Percentiles rank a stretch among this genome's conserved stretches.
Conservation (phyloP, 2,888 invertebrate species). For the Flabesymbios commensalis region DNA sequence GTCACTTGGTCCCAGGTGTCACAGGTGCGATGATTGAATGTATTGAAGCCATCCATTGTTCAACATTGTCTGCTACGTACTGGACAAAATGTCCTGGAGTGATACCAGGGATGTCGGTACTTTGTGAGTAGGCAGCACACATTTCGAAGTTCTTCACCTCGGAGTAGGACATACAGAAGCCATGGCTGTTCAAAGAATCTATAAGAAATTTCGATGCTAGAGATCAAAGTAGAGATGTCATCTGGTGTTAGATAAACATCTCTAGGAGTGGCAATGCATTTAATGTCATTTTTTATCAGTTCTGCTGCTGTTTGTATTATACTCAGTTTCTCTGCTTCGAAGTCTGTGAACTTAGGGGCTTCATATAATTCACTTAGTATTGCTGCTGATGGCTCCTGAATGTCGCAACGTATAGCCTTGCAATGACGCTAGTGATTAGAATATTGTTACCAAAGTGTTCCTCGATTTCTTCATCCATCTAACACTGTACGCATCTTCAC, state of each 20-base stretch:
- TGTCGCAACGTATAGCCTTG: conserved; percentile 33
- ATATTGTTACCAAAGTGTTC: conserved; percentile 34
- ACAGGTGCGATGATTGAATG: conserved; percentile 8
- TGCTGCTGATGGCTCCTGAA: conserved; percentile 19
- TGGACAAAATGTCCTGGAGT: conserved; percentile 12
- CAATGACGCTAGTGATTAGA: conserved; percentile 28
- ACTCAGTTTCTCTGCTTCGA: conserved; percentile 19
- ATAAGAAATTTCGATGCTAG: conserved; percentile 37
- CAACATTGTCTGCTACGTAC: conserved; percentile 22
- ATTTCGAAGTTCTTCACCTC: conserved; percentile 22
- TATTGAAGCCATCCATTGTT: conserved; percentile 18
- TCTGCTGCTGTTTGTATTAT: conserved; percentile 37
- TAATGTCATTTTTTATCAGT: conserved; percentile 38
- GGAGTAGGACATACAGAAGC: conserved; percentile 34
- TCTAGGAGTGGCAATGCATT: conserved; percentile 13
- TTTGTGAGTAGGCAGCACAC: conserved; percentile 4
- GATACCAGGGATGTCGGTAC: conserved; percentile 7
- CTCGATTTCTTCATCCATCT: conserved; percentile 30
- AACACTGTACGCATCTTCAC: conserved; percentile 14
- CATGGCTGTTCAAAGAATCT: conserved; percentile 35
- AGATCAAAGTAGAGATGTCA: conserved; percentile 20
- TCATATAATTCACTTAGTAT: conserved; percentile 25
- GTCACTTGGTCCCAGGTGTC: neutral
- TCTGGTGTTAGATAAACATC: conserved; percentile 25
- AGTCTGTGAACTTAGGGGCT: conserved; percentile 16